phyloP scores from a whole-genome alignment of 2,888 invertebrate genomes.

The Lasioglossum morio region DNA sequence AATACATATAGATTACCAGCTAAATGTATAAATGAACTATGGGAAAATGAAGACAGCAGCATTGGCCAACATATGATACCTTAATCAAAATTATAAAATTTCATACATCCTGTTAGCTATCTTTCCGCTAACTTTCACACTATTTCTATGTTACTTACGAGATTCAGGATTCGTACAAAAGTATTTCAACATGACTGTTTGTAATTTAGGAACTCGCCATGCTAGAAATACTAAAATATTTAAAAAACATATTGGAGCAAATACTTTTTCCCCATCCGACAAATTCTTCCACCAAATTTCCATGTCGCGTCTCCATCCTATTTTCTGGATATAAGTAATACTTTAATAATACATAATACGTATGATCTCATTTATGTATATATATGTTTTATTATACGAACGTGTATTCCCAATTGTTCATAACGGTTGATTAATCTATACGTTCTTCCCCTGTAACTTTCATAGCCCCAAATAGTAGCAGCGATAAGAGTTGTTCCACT shows the following conservation, averaged over 20 bases:
- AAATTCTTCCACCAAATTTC: constrained; percentile 90
- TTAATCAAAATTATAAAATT: constrained; percentile 81
- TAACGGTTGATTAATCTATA: constrained; percentile 71
- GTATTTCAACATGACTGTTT: constrained; percentile 92
- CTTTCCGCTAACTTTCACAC: neutral
- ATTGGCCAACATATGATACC: constrained; percentile 93
- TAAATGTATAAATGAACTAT: constrained; percentile 94
- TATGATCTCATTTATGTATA: neutral
- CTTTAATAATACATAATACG: constrained; percentile 12
- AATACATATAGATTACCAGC: constrained; percentile 98
- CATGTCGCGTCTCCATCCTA: constrained; percentile 79
- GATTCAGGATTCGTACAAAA: constrained; percentile 94
- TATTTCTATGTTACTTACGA: constrained; percentile 86
- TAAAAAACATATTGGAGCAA: constrained; percentile 91
- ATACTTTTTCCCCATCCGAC: constrained; percentile 91
- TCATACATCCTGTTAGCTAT: constrained; percentile 19
- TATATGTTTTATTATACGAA: constrained; percentile 60
- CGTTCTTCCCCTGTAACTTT: constrained; percentile 85
- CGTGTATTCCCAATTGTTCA: constrained; percentile 61
- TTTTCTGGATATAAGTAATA: constrained; percentile 67
- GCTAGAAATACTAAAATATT: constrained; percentile 93
- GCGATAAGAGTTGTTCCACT: constrained; percentile 89
- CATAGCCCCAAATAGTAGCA: constrained; percentile 96
- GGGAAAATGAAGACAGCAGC: constrained; percentile 97
- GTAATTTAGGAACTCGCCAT: constrained; percentile 91